Evolutionary conservation across 2,113 vertebrate species (phyloP).

Genomic region (Melanotaenia duboulayi): DNA sequence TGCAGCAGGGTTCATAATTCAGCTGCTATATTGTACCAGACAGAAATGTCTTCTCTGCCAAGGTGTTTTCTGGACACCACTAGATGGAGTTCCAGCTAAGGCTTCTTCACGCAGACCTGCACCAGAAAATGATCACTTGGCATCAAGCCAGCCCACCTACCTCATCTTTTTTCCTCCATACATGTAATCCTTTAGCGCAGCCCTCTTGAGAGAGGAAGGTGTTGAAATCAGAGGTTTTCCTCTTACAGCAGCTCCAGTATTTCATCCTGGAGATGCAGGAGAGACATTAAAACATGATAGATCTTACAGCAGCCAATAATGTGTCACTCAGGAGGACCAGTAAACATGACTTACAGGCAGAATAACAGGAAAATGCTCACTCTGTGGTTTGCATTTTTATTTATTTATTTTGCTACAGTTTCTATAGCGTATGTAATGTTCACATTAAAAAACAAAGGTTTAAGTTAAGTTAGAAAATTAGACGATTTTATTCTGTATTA

Average conservation of each 20-base stretch:
- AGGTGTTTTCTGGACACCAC: conserved; percentile 27
- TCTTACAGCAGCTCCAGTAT: conserved; percentile 98
- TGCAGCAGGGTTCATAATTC: background rate
- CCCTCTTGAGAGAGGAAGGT: conserved; percentile 94
- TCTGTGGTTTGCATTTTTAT: background rate
- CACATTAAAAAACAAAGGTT: background rate
- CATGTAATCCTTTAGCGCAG: conserved; percentile 88
- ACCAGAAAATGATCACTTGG: conserved; percentile 4
- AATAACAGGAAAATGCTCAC: background rate
- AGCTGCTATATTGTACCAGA: background rate
- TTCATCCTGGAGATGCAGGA: conserved; percentile 88
- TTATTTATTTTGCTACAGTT: background rate
- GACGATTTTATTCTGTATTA: background rate
- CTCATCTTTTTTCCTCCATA: conserved; percentile 91
- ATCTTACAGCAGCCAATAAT: conserved; percentile 24
- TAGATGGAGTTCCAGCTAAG: conserved; percentile 60
- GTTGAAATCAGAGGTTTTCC: conserved; percentile 96
- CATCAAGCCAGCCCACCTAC: conserved; percentile 80
- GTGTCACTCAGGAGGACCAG: conserved; percentile 25
- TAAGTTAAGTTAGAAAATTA: background rate
- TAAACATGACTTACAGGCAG: conserved; percentile 32
- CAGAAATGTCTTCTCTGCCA: background rate
- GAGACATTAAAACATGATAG: conserved; percentile 21
- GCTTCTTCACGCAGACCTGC: background rate
- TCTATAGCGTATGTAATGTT: background rate